Evolutionary conservation across 2,113 vertebrate genomes (phyloP), one percentile per base, ranked within the genome.

Genomic region (Thunnus thynnus): DNA sequence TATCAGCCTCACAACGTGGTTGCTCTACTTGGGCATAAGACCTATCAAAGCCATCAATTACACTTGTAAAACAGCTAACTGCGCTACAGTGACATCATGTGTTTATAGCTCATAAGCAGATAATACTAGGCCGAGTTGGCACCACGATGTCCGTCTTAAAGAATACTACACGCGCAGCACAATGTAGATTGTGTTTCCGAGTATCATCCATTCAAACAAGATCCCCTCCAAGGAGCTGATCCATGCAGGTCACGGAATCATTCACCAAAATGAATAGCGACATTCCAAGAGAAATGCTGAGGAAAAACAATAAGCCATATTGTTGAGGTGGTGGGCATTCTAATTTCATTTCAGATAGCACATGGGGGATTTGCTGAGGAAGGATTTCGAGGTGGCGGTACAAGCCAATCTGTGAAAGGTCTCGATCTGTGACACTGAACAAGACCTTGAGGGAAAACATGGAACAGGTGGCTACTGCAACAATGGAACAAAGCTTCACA

Each of bases 301-400:
- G 47, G 75, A 60, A 81, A 88, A 89, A 84, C 84, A 84, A 84
- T 81, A 56, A 72, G 84, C 65, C 22, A 13, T n/a, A 27, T 51
- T 79, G 79, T 54, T 22, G 79, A 50, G 71, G 73, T 20, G 73
- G 56, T 57, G 71, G 79, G 70, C 67, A 52, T 82, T 87, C 52
- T 89, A 80, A 88, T 91, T 90, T 82, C 22, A 86, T 86, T 86
- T 72, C 70, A 60, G 66, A 67, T n/a, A 16, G 74, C 46, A 76
- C 71, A 51, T 58, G 77, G 54, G 76, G 65, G 79, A 72, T 73
- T 68, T 65, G 63, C 56, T 32, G 73, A 70, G 71, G 71, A 84
- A 41, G 56, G 68, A 70, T 80, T 82, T 67, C 1, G 50, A 69
- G 68, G 32, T 17, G 65, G 51, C 3, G 54, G 7, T 66, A 80